Conservation (phyloP, 2,113 vertebrate species). For the Rhinopomastus cyanomelas region DNA sequence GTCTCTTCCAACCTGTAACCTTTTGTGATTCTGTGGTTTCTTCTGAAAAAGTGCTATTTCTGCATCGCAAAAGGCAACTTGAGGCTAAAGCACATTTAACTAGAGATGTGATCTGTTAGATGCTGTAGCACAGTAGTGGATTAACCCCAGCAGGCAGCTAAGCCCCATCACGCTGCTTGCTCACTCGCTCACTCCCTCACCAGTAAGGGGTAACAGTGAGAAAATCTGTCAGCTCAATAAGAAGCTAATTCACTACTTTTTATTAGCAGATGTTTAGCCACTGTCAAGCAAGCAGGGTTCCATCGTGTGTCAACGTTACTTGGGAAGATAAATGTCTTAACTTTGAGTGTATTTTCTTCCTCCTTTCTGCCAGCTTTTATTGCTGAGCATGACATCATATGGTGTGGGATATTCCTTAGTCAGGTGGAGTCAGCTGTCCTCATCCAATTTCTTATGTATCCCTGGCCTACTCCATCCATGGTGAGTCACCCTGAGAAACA, state of each 20-base stretch:
- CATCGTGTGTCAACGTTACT: accelerated
- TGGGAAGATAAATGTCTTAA: not conserved
- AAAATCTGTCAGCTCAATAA: accelerated
- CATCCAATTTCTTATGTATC: not conserved
- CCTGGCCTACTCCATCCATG: accelerated
- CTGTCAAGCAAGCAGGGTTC: not conserved
- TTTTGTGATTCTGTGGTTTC: no score
- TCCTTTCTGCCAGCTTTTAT: not conserved
- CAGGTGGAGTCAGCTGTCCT: not conserved
- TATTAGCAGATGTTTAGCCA: not conserved
- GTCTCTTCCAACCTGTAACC: no score
- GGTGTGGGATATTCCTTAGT: not conserved
- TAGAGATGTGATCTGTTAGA: not conserved
- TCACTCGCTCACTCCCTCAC: accelerated
- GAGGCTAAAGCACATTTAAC: not conserved
- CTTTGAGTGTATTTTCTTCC: accelerated
- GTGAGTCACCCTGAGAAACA: accelerated
- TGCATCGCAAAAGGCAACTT: not conserved
- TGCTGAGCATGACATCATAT: not conserved
- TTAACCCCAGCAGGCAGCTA: not conserved
- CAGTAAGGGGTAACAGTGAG: not conserved
- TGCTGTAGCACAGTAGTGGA: no score
- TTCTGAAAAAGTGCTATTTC: not conserved
- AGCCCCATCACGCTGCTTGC: not conserved
- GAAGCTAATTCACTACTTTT: not conserved